Conservation (phyloP, 1,140 invertebrate species). For the Drosophila trapezifrons region DNA sequence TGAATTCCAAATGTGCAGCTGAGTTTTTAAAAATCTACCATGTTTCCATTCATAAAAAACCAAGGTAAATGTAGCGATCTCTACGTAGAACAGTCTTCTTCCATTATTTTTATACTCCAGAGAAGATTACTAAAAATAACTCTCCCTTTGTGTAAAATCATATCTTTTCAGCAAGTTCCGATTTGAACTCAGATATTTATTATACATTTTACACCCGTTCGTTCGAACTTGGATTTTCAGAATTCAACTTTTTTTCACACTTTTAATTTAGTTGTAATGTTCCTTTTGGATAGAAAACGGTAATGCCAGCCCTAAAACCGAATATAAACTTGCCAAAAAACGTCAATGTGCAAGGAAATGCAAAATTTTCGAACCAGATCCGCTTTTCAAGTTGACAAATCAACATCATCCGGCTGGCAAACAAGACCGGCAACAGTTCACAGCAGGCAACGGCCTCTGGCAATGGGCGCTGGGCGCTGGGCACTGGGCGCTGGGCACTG, state of each 20-base stretch:
- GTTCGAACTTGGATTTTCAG: background rate
- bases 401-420: slow-evolving; percentile 77
- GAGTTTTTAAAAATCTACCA: too few species aligned
- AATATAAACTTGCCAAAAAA: slow-evolving; percentile 40
- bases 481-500: slow-evolving; percentile 24
- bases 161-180: too few species aligned
- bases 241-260: background rate
- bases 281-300: background rate
- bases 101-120: too few species aligned
- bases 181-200: background rate
- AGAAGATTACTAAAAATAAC: too few species aligned
- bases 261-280: slow-evolving; percentile 4
- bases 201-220: background rate
- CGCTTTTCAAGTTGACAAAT: slow-evolving; percentile 81
- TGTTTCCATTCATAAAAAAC: too few species aligned
- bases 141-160: too few species aligned
- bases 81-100: too few species aligned
- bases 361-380: slow-evolving; percentile 68
- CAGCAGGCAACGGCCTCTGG: slow-evolving; percentile 4
- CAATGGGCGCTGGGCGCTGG: slow-evolving; percentile 14
- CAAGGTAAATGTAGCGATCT: too few species aligned
- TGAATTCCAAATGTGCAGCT: too few species aligned
- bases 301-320: slow-evolving; percentile 40
- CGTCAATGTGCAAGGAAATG: slow-evolving; percentile 68
- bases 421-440: slow-evolving; percentile 35